These are phyloP conservation scores for Cololabis saira DNA, from an alignment of 2,113 vertebrate species.

Conservation along the genomic window DNA sequence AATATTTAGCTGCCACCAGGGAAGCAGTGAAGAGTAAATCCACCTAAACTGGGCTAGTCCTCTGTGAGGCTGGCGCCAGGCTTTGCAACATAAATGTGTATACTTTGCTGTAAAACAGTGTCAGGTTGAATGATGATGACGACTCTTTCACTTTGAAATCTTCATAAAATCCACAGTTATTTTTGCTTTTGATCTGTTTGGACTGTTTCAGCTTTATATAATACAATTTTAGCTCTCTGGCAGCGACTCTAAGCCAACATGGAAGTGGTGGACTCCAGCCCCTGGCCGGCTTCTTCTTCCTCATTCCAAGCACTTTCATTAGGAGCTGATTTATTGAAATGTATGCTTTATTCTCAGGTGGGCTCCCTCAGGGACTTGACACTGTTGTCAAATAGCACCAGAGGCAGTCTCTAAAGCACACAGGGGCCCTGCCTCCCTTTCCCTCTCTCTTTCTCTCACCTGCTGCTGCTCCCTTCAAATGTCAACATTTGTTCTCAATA, in stretches of 20 bases:
- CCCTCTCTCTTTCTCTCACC: slow-evolving; percentile 52
- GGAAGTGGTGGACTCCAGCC: slow-evolving; percentile 54
- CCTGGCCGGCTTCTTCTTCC: slow-evolving; percentile 53
- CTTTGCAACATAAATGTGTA: slow-evolving; percentile 35
- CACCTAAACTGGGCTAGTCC: slow-evolving; percentile 43
- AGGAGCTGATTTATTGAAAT: slow-evolving; percentile 85
- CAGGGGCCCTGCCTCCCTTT: slow-evolving; percentile 23
- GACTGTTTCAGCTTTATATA: background rate
- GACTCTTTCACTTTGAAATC: background rate
- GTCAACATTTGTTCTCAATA: slow-evolving; percentile 93
- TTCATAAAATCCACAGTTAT: slow-evolving; percentile 7
- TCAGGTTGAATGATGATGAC: background rate
- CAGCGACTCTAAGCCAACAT: slow-evolving; percentile 12
- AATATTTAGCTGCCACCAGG: slow-evolving; percentile 63
- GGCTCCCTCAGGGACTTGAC: slow-evolving; percentile 78
- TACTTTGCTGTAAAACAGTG: slow-evolving; percentile 28
- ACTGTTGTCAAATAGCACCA: slow-evolving; percentile 82
- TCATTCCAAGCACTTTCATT: slow-evolving; percentile 75
- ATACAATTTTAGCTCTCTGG: slow-evolving; percentile 6
- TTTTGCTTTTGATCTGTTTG: slow-evolving; percentile 34
- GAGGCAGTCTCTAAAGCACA: slow-evolving; percentile 76
- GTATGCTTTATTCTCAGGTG: slow-evolving; percentile 87
- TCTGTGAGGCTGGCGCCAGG: slow-evolving; percentile 20
- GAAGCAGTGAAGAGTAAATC: slow-evolving; percentile 34
- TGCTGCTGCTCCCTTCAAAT: slow-evolving; percentile 81